phyloP scores from a whole-genome alignment of 2,888 invertebrate species.

The Pelosia muscerda region DNA sequence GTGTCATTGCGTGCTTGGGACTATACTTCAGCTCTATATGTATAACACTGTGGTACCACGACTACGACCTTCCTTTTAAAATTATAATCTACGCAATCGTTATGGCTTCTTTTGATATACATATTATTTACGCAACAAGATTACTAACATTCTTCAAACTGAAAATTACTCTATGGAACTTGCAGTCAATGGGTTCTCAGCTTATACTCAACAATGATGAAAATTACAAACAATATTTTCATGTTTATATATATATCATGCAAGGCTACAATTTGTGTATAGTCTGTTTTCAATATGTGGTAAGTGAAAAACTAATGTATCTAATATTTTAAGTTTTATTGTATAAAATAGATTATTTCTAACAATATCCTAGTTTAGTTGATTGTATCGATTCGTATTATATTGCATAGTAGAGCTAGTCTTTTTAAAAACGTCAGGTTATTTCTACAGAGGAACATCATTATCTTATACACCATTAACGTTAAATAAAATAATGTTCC shows the following conservation, averaged over 20 bases:
- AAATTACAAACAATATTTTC: no score
- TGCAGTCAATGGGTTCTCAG: background rate
- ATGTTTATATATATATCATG: no score
- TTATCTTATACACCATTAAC: background rate
- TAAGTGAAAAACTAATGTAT: no score
- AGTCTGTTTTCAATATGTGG: no score
- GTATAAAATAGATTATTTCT: no score
- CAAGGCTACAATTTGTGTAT: no score
- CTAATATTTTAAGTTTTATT: no score
- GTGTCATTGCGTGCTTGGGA: background rate
- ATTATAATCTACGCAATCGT: background rate
- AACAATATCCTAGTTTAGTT: no score
- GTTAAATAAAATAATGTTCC: background rate
- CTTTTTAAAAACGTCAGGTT: background rate
- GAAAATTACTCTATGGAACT: slow-evolving; percentile 31
- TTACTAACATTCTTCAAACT: slow-evolving; percentile 21
- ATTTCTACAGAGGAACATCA: background rate
- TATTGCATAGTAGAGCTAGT: no score
- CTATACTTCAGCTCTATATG: background rate
- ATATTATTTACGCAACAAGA: slow-evolving; percentile 22
- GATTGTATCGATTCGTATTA: no score
- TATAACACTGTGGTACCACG: background rate
- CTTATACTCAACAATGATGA: background rate
- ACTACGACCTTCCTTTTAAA: background rate
- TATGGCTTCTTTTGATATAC: slow-evolving; percentile 19